phyloP scores from a whole-genome alignment of 2,888 invertebrate genomes.

The Meteorus cinctellus region DNA sequence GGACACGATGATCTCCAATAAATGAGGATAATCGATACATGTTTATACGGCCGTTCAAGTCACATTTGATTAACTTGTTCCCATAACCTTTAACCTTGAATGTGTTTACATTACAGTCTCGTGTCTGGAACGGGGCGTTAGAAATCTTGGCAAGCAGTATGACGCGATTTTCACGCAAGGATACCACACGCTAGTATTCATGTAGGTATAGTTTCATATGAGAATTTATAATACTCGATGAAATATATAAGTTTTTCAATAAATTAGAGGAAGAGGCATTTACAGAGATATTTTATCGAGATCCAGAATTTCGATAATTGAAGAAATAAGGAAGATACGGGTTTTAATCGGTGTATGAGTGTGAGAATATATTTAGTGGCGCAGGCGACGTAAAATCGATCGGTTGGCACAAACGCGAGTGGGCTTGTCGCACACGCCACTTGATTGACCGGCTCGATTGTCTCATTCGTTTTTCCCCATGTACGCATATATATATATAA shows the following conservation, averaged over 20 bases:
- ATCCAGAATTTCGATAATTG: conserved; percentile 29
- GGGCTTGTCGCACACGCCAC: conserved; percentile 52
- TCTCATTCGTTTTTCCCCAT: conserved; percentile 41
- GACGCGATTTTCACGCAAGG: not conserved
- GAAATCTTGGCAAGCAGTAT: not conserved
- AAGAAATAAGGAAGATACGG: conserved; percentile 34
- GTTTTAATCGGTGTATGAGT: conserved; percentile 48
- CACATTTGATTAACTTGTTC: not conserved
- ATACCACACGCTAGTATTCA: not conserved
- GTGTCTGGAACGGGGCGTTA: conserved; percentile 3
- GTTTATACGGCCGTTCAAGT: not conserved
- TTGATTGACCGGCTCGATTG: conserved; percentile 53
- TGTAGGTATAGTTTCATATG: conserved; percentile 20
- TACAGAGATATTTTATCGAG: not conserved
- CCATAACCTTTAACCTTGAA: not conserved
- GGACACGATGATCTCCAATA: too few relatives aligned
- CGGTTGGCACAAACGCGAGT: conserved; percentile 41
- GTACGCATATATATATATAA: not conserved
- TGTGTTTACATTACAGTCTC: not conserved
- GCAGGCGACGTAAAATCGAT: conserved; percentile 41
- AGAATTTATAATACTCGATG: not conserved
- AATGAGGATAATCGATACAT: not conserved
- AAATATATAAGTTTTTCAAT: not conserved
- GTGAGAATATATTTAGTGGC: conserved; percentile 50
- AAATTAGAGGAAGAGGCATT: conserved; percentile 11